A percentile compares a stretch with the other conserved stretches of the same genome.
phyloP scores from a whole-genome alignment of 2,113 vertebrate genomes.

The Gopherus flavomarginatus region DNA sequence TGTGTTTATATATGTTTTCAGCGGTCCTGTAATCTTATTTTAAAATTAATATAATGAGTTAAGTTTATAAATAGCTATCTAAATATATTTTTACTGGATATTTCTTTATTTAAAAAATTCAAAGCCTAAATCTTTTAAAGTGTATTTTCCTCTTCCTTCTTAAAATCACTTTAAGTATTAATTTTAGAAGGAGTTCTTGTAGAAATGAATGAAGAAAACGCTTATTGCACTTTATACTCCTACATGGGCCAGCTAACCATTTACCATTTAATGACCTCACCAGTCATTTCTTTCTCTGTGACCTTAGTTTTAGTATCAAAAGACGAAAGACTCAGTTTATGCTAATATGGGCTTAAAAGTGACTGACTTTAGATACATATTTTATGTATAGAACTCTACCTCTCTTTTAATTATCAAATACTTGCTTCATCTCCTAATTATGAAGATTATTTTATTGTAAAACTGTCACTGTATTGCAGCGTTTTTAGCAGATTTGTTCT shows the following conservation, averaged over 20 bases:
- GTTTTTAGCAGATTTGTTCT: neutral
- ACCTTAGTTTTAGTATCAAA: neutral
- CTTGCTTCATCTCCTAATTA: neutral
- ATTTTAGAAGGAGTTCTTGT: neutral
- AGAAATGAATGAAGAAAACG: neutral
- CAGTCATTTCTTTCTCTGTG: neutral
- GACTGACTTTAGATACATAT: neutral
- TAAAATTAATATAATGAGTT: neutral
- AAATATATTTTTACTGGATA: neutral
- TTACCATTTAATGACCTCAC: neutral
- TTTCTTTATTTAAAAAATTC: neutral
- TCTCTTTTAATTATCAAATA: neutral
- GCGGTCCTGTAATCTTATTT: neutral
- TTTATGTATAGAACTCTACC: neutral
- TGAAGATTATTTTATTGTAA: conserved; percentile 11
- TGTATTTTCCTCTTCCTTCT: neutral
- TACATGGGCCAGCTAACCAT: neutral
- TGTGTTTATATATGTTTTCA: neutral
- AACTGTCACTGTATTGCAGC: conserved; percentile 33
- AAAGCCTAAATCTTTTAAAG: neutral
- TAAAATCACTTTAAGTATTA: neutral
- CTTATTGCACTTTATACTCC: neutral
- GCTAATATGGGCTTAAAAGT: neutral
- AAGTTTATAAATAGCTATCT: neutral
- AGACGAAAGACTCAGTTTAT: neutral